These are phyloP conservation scores for Leptopilina boulardi DNA, from an alignment of 1,140 invertebrate species.

Conservation along the genomic window DNA sequence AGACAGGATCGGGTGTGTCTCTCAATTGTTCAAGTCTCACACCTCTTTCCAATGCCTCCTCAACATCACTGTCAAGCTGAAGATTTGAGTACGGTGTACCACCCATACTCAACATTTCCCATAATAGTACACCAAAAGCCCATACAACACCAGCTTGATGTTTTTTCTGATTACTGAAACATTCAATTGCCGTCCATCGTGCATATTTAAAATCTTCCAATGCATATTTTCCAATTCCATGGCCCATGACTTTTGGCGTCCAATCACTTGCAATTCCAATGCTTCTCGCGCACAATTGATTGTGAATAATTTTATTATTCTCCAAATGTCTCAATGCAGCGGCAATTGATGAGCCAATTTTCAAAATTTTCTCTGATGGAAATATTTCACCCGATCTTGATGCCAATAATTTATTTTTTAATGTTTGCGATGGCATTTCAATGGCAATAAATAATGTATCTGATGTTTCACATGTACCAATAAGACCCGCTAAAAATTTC, in stretches of 20 bases:
- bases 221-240: constrained; percentile 80
- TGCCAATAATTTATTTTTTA: constrained; percentile 83
- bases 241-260: constrained; percentile 84
- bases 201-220: constrained; percentile 79
- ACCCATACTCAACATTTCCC: constrained; percentile 90
- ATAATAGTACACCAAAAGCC: constrained; percentile 88
- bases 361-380: constrained; percentile 79
- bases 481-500: constrained; percentile 83
- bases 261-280: constrained; percentile 79
- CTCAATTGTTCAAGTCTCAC: constrained; percentile 83
- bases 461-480: constrained; percentile 87
- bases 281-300: constrained; percentile 84
- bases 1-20: constrained; percentile 85
- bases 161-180: constrained; percentile 81
- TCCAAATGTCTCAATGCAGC: constrained; percentile 72
- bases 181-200: constrained; percentile 87
- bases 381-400: constrained; percentile 79
- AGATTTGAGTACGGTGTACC: constrained; percentile 86
- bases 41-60: constrained; percentile 81
- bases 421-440: constrained; percentile 80
- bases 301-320: constrained; percentile 81
- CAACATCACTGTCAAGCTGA: constrained; percentile 80
- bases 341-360: constrained; percentile 79
- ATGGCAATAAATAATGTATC: constrained; percentile 84
- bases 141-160: constrained; percentile 86